phyloP scores from a whole-genome alignment of 1,140 invertebrate species.

The Solen grandis region DNA sequence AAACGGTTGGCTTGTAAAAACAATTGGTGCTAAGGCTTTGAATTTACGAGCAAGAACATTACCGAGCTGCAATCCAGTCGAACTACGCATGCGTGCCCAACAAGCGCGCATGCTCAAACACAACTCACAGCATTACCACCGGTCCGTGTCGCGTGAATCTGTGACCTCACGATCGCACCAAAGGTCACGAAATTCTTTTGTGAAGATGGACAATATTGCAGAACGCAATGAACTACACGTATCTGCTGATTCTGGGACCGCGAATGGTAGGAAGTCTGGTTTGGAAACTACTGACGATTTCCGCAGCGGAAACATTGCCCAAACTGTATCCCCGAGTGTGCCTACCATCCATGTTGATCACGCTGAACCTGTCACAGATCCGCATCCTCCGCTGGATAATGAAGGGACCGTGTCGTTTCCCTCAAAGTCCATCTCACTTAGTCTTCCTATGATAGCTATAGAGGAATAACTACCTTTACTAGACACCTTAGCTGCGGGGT shows the following conservation, averaged over 20 bases:
- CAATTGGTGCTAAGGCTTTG: constrained; percentile 16
- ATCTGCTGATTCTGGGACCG: background rate
- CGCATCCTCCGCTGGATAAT: background rate
- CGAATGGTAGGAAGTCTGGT: too few relatives aligned
- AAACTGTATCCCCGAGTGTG: background rate
- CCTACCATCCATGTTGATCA: background rate
- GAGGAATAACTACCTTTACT: constrained; percentile 18
- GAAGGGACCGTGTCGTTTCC: background rate
- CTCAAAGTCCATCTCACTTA: constrained; percentile 12
- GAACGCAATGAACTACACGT: background rate
- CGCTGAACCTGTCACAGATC: background rate
- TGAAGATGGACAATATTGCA: constrained; percentile 11
- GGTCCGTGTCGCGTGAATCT: constrained; percentile 3
- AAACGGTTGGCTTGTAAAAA: constrained; percentile 46
- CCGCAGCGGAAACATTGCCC: background rate
- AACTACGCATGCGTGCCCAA: constrained; percentile 30
- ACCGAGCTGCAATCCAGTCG: constrained; percentile 47
- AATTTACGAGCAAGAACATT: constrained; percentile 40
- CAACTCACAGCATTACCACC: background rate
- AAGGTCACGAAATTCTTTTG: constrained; percentile 22
- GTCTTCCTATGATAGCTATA: constrained; percentile 3
- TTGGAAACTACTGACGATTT: too few relatives aligned
- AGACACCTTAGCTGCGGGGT: too few relatives aligned
- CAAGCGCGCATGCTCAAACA: constrained; percentile 16
- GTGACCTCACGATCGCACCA: background rate